These are phyloP conservation scores for Stichodactyla mertensii DNA, from an alignment of 64 coral and sea anemone genomes.

Conservation along the genomic window DNA sequence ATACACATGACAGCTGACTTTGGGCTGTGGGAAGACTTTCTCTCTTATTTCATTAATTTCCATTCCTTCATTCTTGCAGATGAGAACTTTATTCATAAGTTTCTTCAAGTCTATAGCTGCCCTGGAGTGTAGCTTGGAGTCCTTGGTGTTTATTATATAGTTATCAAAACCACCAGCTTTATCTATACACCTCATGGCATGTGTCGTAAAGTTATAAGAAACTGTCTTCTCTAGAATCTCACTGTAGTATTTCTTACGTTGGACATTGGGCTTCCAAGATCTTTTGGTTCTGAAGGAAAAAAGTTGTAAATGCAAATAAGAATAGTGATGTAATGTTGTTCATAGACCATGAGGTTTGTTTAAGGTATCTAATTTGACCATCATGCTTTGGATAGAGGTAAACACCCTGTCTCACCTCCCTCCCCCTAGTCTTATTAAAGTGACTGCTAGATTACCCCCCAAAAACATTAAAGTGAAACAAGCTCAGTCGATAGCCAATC, in stretches of 20 bases:
- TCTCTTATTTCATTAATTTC: conserved; percentile 70
- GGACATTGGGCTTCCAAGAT: conserved; percentile 95
- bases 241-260: conserved; percentile 88
- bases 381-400: too few relatives aligned
- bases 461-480: too few relatives aligned
- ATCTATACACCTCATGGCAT: conserved; percentile 89
- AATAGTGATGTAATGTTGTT: too few relatives aligned
- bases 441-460: too few relatives aligned
- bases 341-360: too few relatives aligned
- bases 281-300: conserved; percentile 60
- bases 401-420: too few relatives aligned
- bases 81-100: conserved; percentile 67
- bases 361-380: too few relatives aligned
- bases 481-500: too few relatives aligned
- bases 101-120: conserved; percentile 87
- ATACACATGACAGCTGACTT: conserved; percentile 61
- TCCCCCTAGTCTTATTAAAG: too few relatives aligned
- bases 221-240: conserved; percentile 83
- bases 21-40: conserved; percentile 63
- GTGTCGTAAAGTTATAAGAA: conserved; percentile 73
- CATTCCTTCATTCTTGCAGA: conserved; percentile 68
- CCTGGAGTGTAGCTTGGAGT: conserved; percentile 62
- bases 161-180: conserved; percentile 98
- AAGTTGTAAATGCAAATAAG: too few relatives aligned
- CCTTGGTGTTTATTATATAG: conserved; percentile 88